Evolutionary conservation across 2,797 vertebrate species (phyloP).

Genomic region (Clarias platycephalus): DNA sequence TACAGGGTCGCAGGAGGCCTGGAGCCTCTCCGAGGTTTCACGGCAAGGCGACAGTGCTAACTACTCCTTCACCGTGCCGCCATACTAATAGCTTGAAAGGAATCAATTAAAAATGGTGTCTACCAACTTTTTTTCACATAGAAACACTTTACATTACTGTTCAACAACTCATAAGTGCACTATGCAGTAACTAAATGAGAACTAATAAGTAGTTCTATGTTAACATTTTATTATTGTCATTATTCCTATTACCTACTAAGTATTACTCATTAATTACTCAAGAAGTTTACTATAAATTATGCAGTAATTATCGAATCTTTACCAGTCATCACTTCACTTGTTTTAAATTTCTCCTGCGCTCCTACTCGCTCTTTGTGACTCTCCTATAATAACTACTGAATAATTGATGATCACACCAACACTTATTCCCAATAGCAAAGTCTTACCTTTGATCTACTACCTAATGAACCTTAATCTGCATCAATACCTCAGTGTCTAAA

Average conservation of each 20-base stretch:
- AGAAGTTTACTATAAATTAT: background rate
- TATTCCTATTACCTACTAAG: background rate
- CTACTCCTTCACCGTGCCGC: too few species aligned
- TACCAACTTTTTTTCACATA: background rate
- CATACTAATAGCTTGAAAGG: too few species aligned
- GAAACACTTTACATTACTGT: background rate
- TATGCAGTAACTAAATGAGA: background rate
- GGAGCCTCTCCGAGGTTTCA: too few species aligned
- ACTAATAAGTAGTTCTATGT: background rate
- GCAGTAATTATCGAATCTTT: background rate
- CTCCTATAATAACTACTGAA: too few species aligned
- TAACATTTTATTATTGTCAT: background rate
- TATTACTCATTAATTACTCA: background rate
- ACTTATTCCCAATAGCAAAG: background rate
- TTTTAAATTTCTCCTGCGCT: too few species aligned
- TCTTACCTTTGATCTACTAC: background rate
- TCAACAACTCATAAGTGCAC: background rate
- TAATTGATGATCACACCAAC: background rate
- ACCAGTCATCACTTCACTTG: too few species aligned
- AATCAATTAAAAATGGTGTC: background rate
- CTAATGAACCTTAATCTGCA: background rate
- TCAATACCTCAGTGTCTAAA: background rate
- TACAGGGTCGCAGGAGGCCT: too few species aligned
- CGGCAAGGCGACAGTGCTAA: too few species aligned
- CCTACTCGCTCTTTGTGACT: too few species aligned